These are phyloP conservation scores for Branchipolynoe longqiensis DNA, from an alignment of 2,888 invertebrate genomes.

Conservation along the genomic window DNA sequence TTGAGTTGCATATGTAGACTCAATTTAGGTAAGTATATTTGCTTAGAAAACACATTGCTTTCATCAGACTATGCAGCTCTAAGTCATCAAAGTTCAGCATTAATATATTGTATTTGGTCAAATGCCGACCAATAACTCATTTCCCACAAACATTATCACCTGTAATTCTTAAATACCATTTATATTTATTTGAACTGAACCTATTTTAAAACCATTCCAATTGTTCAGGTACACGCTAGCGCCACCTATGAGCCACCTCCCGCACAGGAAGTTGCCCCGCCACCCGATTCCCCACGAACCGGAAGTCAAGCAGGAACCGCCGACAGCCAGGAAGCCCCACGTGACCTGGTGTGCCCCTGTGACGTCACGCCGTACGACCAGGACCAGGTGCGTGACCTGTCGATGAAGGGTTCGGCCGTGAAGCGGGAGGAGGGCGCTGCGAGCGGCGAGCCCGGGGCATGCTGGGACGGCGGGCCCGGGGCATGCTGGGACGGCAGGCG, in stretches of 20 bases:
- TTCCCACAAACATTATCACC: too few species aligned
- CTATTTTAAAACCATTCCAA: too few species aligned
- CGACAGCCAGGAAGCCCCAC: background rate
- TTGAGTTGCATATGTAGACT: too few species aligned
- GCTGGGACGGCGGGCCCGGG: background rate
- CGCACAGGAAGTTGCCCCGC: background rate
- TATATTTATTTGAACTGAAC: too few species aligned
- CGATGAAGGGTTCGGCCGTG: background rate
- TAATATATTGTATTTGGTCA: too few species aligned
- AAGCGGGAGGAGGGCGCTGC: background rate
- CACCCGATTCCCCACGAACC: background rate
- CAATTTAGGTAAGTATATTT: too few species aligned
- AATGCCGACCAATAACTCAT: too few species aligned
- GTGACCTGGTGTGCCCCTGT: background rate
- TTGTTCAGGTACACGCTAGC: too few species aligned
- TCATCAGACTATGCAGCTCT: too few species aligned
- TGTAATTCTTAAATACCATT: too few species aligned
- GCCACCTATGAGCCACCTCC: background rate
- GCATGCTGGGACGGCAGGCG: background rate
- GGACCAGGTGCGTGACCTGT: slow-evolving; percentile 8
- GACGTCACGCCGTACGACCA: slow-evolving; percentile 16
- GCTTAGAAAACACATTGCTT: too few species aligned
- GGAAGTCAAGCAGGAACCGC: background rate
- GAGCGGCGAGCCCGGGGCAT: background rate
- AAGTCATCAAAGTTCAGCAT: too few species aligned